Percentiles rank a stretch among this genome's conserved stretches.
Evolutionary conservation across 2,113 vertebrate species (phyloP).

Genomic region (Phrynocephalus versicolor): DNA sequence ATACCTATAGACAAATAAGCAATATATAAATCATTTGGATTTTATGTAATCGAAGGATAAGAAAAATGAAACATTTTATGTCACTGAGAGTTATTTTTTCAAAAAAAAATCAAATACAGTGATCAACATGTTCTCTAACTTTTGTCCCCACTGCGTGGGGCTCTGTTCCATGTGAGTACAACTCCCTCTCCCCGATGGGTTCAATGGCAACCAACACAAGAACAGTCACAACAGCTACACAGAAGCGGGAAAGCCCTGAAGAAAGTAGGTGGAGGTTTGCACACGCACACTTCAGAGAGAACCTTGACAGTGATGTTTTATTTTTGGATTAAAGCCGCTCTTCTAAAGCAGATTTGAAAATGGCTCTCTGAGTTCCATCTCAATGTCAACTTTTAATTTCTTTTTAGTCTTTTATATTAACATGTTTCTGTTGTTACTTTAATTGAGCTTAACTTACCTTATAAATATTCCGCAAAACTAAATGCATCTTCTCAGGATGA

Average conservation of each 20-base stretch:
- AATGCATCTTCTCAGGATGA: slow-evolving; percentile 94
- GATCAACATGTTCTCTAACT: background rate
- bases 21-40: background rate
- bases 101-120: background rate
- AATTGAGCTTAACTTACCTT: slow-evolving; percentile 73
- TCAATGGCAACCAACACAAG: too few relatives aligned
- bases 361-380: background rate
- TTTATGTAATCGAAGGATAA: background rate
- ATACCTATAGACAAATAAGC: slow-evolving; percentile 75
- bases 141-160: too few relatives aligned
- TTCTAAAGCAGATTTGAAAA: background rate
- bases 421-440: background rate
- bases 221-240: too few relatives aligned
- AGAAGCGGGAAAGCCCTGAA: too few relatives aligned
- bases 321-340: background rate
- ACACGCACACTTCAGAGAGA: too few relatives aligned
- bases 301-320: too few relatives aligned
- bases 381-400: background rate
- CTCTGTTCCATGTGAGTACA: too few relatives aligned
- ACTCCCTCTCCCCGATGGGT: too few relatives aligned
- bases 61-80: background rate
- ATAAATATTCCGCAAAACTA: slow-evolving; percentile 84
- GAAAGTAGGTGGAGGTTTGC: too few relatives aligned
- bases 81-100: background rate
- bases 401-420: background rate